Base-by-base conservation (phyloP, 2,113 vertebrate genomes). In the Proterorhinus semilunaris region DNA sequence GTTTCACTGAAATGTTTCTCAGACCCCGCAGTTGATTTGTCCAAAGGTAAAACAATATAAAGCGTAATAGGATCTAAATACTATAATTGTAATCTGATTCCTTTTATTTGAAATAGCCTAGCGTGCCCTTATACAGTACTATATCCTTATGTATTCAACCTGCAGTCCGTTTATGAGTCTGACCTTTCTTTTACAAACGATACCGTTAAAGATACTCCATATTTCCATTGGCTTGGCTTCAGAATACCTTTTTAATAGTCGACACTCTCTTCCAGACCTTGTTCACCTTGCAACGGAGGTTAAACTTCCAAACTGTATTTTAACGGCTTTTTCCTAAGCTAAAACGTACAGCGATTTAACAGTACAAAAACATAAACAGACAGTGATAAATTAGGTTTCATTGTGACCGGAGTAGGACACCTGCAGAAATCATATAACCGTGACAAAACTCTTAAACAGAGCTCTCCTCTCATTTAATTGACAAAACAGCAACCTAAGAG, bases 151-250 rank as follows among this genome's bases (percentile, higher is more conserved):
- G 3, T 36, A 36, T 81, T 79, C 65, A 74, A 64, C 51, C 76
- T 82, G 57, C 75, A 57, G 68, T 82, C 77, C 79, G 52, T 65
- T 49, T 45, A 36, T 3, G 27, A 50, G n/a, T 54, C 42, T 8
- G 45, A 8, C 62, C 11, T 36, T 36, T 36, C 27, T 7, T 6
- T 36, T 62, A 44, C 42, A 50, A 4, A 6, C 44, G 51, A 62
- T 48, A 11, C 74, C 36, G 59, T 64, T 0, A 59, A 54, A 13
- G 72, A 71, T 10, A 81, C 15, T 43, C 2, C 9, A 81, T 61
- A 70, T 65, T 61, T 69, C 59, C 59, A 36, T 13, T 15, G 53
- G 66, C 66, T 10, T 65, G 46, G 63, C 59, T 13, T 65, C 46
- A 66, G 36, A 9, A 45, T n/a, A 15, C n/a, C 13, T 15, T 45